A percentile compares a stretch with the other conserved stretches of the same genome.
Evolutionary conservation across 1,140 invertebrate species (phyloP).

Genomic region (Drosophila lini): DNA sequence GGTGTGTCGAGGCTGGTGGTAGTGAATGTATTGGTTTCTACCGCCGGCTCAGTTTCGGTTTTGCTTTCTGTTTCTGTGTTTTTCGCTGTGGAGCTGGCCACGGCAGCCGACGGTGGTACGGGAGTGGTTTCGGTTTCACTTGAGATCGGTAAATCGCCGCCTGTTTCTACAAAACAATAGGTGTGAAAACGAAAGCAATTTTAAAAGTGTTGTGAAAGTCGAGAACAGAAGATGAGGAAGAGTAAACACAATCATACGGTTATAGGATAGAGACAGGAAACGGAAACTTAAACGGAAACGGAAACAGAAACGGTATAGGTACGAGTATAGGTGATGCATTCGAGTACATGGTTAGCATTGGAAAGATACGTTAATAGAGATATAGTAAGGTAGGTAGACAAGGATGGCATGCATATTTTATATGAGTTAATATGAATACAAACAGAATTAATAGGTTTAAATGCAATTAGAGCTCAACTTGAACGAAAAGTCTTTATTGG

Average conservation of each 20-base stretch:
- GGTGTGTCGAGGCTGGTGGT: slow-evolving; percentile 68
- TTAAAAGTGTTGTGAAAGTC: slow-evolving; percentile 81
- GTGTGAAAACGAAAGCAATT: slow-evolving; percentile 82
- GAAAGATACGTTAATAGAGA: slow-evolving; percentile 49
- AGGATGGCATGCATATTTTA: slow-evolving; percentile 44
- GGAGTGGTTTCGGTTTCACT: slow-evolving; percentile 82
- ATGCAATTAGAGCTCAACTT: slow-evolving; percentile 84
- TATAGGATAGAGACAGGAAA: slow-evolving; percentile 33
- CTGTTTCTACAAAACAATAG: slow-evolving; percentile 84
- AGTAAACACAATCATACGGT: slow-evolving; percentile 56
- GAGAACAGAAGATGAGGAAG: slow-evolving; percentile 66
- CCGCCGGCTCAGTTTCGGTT: slow-evolving; percentile 48
- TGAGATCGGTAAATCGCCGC: slow-evolving; percentile 78
- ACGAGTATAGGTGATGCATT: slow-evolving; percentile 42
- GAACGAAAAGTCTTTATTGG: slow-evolving; percentile 71
- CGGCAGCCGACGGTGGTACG: slow-evolving; percentile 70
- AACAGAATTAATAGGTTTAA: slow-evolving; percentile 54
- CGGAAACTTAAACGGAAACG: background rate
- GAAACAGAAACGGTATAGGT: slow-evolving; percentile 6
- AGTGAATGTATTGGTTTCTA: slow-evolving; percentile 55
- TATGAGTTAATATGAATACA: slow-evolving; percentile 41
- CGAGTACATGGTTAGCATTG: slow-evolving; percentile 37
- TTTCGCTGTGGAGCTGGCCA: slow-evolving; percentile 39
- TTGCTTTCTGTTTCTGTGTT: slow-evolving; percentile 42
- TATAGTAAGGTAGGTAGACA: slow-evolving; percentile 42